Percentiles rank a stretch among this genome's conserved stretches.
phyloP scores from a whole-genome alignment of 2,888 invertebrate species.

The Tuberolachnus salignus region DNA sequence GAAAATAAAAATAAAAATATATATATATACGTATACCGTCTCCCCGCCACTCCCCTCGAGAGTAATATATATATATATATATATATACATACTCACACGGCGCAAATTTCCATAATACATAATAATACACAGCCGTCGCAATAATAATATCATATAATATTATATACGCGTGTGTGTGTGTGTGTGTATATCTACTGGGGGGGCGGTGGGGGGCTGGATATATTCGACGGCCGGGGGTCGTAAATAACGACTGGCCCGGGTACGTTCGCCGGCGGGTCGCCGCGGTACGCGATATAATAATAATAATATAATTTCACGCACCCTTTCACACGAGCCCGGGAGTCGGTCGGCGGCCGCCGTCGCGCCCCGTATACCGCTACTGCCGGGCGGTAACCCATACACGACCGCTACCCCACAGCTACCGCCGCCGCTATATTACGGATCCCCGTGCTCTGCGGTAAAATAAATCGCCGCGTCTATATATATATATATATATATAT shows the following conservation, averaged over 20 bases:
- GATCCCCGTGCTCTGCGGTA: neutral
- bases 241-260: constrained; percentile 19
- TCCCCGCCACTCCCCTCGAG: neutral
- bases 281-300: neutral
- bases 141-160: neutral
- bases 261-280: neutral
- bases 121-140: neutral
- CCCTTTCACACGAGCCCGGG: constrained; percentile 50
- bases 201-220: too few relatives aligned
- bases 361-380: neutral
- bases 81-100: too few relatives aligned
- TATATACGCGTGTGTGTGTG: too few relatives aligned
- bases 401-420: too few relatives aligned
- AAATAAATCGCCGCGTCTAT: neutral
- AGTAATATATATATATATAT: too few relatives aligned
- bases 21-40: neutral
- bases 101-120: constrained; percentile 39
- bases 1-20: too few relatives aligned
- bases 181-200: too few relatives aligned
- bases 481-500: too few relatives aligned
- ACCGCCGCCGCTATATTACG: too few relatives aligned
- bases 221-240: constrained; percentile 9
- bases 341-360: neutral
- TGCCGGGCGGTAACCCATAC: too few relatives aligned
- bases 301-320: constrained; percentile 52